Percentiles rank a stretch among this genome's conserved stretches.
phyloP scores from a whole-genome alignment of 2,113 vertebrate species.

The Chaetorhynchus papuensis region DNA sequence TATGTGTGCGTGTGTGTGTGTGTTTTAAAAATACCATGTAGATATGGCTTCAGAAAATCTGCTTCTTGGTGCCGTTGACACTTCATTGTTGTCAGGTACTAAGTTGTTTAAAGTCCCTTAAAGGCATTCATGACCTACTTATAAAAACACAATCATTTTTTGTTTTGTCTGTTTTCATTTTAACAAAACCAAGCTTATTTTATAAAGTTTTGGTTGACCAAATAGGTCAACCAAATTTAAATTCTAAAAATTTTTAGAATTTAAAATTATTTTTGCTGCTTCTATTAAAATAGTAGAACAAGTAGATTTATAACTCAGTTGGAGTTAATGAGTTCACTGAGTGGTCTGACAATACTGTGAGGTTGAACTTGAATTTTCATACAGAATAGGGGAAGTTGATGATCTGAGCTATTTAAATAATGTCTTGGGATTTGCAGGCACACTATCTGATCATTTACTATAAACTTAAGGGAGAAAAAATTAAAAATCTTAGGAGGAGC shows the following conservation, averaged over 20 bases:
- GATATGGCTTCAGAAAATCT: not conserved
- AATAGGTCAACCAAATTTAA: not conserved
- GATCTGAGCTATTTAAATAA: not conserved
- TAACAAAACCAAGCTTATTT: not conserved
- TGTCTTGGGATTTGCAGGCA: not conserved
- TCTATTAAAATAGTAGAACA: not conserved
- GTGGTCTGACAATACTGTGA: not conserved
- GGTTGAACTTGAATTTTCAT: not conserved
- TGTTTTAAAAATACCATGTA: not conserved
- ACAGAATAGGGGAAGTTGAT: not conserved
- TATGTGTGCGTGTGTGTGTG: not conserved
- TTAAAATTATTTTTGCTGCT: not conserved
- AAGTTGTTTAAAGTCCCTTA: not conserved
- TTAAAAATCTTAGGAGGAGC: not conserved
- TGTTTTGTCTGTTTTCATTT: not conserved
- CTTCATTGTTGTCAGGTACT: not conserved
- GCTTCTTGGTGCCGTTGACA: not conserved
- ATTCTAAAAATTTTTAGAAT: no score
- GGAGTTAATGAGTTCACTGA: not conserved
- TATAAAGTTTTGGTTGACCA: not conserved
- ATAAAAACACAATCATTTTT: accelerated
- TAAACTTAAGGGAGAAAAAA: not conserved
- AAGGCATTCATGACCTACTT: not conserved
- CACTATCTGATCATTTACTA: not conserved
- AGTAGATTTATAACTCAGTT: not conserved